Base-by-base conservation (phyloP, 2,113 vertebrate genomes). In the Arizona elegans region DNA sequence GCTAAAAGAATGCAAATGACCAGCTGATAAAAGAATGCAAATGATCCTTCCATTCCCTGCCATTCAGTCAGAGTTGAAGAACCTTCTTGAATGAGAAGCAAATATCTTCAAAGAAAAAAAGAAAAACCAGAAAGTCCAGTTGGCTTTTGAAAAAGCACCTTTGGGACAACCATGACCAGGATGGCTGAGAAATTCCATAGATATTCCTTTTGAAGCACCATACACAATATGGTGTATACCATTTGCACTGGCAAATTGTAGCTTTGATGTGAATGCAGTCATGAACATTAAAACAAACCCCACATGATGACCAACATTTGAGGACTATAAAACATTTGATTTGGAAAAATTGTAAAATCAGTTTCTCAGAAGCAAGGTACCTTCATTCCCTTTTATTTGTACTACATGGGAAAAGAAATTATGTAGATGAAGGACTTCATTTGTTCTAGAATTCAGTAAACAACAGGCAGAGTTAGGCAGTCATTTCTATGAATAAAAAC, bases 361-460 rank as follows among this genome's bases (percentile, higher is more conserved):
- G 62, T 86, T 21, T 91, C 75, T 21, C 92, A 95, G n/a, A 94
- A 92, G 89, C 86, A 87, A 94, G 94, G 81, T 26, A 65, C 13
- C 29, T 70, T 92, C 92, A 33, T 89, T 43, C 50, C 62, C 33
- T 81, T 92, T 93, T 87, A 53, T 94, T 54, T 85, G 29, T 65
- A 2, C 52, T 94, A 33, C 86, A 93, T 56, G 93, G 87, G 88
- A 95, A 94, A 90, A 93, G 94, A 89, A 53, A 81, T 19, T 89
- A 56, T 26, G 89, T 55, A 93, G 62, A 81, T 50, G 86, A 95
- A 95, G 92, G 11, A 91, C n/a, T 7, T 90, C 43, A 47, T 93
- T 95, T 92, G 53, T 50, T 88, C 65, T 54, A 89, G 81, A 94
- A n/a, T 23, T 93, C 19, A 54, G 59, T 90, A 94, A 95, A 95